A percentile compares a stretch with the other conserved stretches of the same genome.
Evolutionary conservation across 2,888 invertebrate genomes (phyloP).

Genomic region (Synanthedon andrenaeformis): DNA sequence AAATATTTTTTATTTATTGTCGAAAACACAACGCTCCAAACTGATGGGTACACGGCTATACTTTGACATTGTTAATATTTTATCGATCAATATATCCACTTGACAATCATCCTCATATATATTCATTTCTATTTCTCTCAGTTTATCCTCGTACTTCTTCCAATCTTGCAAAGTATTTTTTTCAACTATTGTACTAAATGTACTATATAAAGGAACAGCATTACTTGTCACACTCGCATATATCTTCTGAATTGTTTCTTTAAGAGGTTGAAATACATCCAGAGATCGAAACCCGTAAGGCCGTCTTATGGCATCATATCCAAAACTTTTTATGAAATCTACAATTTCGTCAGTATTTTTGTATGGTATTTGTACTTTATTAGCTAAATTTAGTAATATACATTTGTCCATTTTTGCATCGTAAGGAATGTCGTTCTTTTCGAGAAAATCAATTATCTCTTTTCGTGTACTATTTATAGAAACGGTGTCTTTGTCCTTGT

Average conservation of each 20-base stretch:
- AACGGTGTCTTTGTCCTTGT: background rate
- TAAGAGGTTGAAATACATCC: background rate
- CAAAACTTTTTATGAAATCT: background rate
- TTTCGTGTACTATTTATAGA: background rate
- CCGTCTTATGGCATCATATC: background rate
- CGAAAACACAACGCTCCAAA: too few species aligned
- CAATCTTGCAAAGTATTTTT: conserved; percentile 1
- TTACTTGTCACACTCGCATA: too few species aligned
- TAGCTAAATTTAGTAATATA: conserved; percentile 3
- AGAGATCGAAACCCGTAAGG: background rate
- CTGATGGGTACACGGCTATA: conserved; percentile 3
- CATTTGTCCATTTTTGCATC: conserved; percentile 1
- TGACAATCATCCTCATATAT: conserved; percentile 1
- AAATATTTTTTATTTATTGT: too few species aligned
- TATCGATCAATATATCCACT: conserved; percentile 5
- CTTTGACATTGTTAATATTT: conserved; percentile 1
- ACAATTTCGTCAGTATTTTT: background rate
- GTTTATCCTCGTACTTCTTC: background rate
- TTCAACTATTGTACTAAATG: background rate
- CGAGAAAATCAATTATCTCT: conserved; percentile 4
- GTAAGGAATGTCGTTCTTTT: conserved; percentile 1
- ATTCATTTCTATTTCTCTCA: background rate
- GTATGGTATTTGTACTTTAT: background rate
- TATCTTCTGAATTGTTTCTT: too few species aligned
- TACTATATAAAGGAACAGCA: too few species aligned